Percentiles rank a stretch among this genome's conserved stretches.
Conservation (phyloP, 2,113 vertebrate species). For the Cephalopholis sonnerati region DNA sequence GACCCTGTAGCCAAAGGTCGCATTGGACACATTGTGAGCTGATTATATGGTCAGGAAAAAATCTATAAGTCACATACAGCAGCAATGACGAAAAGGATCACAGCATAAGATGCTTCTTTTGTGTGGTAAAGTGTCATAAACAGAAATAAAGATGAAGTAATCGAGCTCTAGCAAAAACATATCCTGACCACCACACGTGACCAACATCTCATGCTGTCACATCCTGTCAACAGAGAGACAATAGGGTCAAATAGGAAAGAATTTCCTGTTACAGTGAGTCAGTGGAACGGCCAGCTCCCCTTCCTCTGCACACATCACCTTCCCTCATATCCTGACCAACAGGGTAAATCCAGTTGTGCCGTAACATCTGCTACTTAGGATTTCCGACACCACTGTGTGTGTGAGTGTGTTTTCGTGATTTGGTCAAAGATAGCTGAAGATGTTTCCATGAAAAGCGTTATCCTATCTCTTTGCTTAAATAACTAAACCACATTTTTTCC, state of each 20-base stretch:
- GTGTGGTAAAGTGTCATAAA: background rate
- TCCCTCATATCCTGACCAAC: conserved; percentile 54
- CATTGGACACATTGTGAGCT: background rate
- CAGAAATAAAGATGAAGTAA: background rate
- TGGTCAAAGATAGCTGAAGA: background rate
- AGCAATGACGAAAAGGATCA: background rate
- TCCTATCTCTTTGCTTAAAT: background rate
- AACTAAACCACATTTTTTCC: too few relatives aligned
- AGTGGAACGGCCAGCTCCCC: conserved; percentile 22
- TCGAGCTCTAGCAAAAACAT: background rate
- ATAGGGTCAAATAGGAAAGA: conserved; percentile 24
- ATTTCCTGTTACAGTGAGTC: conserved; percentile 45
- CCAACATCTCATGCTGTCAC: background rate
- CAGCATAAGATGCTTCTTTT: background rate
- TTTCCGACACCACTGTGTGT: background rate
- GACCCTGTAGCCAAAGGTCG: conserved; percentile 7
- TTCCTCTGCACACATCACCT: conserved; percentile 52
- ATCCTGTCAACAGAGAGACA: conserved; percentile 37
- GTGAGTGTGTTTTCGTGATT: background rate
- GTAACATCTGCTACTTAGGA: conserved; percentile 31
- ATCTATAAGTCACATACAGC: background rate
- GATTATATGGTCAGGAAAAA: background rate
- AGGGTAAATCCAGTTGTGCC: background rate
- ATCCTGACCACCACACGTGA: background rate
- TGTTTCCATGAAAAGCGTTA: background rate